These are phyloP conservation scores for Seriola quinqueradiata DNA, from an alignment of 2,113 vertebrate genomes.

Conservation along the genomic window DNA sequence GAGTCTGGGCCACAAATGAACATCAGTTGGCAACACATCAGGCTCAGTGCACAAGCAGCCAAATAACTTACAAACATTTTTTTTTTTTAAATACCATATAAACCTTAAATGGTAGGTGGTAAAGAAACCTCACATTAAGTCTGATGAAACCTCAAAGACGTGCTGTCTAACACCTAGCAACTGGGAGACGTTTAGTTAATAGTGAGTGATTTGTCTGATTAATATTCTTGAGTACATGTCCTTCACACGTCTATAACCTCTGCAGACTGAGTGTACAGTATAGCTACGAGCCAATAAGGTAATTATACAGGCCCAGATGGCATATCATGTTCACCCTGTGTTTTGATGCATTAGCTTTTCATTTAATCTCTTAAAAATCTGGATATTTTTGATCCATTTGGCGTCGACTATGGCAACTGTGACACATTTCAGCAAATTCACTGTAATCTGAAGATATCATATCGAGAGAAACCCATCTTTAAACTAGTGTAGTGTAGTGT, in stretches of 20 bases:
- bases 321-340: background rate
- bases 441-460: background rate
- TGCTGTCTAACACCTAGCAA: slow-evolving; percentile 23
- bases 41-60: slow-evolving; percentile 4
- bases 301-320: slow-evolving; percentile 6
- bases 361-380: slow-evolving; percentile 11
- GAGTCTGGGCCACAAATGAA: slow-evolving; percentile 30
- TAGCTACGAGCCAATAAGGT: background rate
- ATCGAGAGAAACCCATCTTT: background rate
- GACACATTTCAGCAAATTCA: background rate
- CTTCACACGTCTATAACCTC: slow-evolving; percentile 20
- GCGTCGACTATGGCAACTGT: background rate
- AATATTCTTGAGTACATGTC: slow-evolving; percentile 27
- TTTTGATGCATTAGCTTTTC: background rate
- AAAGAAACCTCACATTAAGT: slow-evolving; percentile 14
- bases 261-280: background rate
- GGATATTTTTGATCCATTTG: background rate
- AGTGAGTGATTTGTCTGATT: slow-evolving; percentile 30
- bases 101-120: background rate
- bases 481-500: background rate
- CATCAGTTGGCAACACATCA: slow-evolving; percentile 1
- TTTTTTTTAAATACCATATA: background rate
- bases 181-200: slow-evolving; percentile 21
- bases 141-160: background rate
- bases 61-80: background rate